Base-by-base conservation (phyloP, 2,797 vertebrate genomes). In the Arrhamphus sclerolepis region DNA sequence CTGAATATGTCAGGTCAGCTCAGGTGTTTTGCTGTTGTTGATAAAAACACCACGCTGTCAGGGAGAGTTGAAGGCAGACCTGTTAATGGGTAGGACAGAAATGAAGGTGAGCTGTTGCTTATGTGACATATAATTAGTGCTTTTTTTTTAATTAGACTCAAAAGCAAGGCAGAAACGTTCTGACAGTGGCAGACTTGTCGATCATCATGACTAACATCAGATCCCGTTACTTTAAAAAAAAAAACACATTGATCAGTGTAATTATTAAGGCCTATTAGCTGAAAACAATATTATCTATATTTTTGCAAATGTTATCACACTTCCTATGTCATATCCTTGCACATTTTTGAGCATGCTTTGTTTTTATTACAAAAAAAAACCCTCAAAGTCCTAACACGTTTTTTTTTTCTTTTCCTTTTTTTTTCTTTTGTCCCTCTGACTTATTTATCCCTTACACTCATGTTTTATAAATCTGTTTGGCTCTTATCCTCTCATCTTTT, bases 171-270 rank as follows among this genome's bases (percentile, higher is more conserved):
- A 49, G 46, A 66, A 75, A 68, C 39, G 61, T 56, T 76, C 62
- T 77, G 71, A 66, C 55, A 50, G 52, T 62, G 40, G 78, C 56
- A 50, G 48, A 74, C n/a, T 34, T 39, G 58, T 70, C 63, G 62
- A 80, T 84, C 55, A 52, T 48, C 49, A 58, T 78, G 71, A 83
- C 81, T 69, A 77, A 70, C 69, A 63, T 74, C 79, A 69, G 66
- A 75, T 82, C 66, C 43, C 66, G 53, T 77, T 75, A 71, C 63
- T 70, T 63, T 1, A 5, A n/a, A n/a, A n/a, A n/a, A n/a, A 70
- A 77, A 81, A 80, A 78, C 59, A 72, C 5, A 19, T 65, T 74
- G 59, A 82, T 79, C 55, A 66, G 60, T 74, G 69, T 75, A 83
- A 81, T 82, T 81, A 79, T 79, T 71, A 77, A 51, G 73, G 81